These are phyloP conservation scores for Odontothrips loti DNA, from an alignment of 2,888 invertebrate species.

Conservation along the genomic window DNA sequence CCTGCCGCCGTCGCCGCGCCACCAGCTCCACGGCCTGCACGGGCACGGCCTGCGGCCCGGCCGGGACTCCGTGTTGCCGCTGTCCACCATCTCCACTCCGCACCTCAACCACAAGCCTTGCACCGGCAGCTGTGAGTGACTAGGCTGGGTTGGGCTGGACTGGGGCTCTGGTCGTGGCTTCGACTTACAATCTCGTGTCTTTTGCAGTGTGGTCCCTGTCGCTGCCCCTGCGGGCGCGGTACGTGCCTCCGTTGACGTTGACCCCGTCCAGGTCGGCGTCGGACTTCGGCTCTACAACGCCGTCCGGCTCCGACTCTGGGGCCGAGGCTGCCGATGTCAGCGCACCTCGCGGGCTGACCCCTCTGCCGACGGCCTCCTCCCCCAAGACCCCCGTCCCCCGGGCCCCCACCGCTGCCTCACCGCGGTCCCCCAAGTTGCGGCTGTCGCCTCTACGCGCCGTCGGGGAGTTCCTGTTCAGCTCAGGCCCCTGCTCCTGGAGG, in stretches of 20 bases:
- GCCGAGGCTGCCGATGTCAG: background rate
- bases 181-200: no score
- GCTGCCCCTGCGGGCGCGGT: slow-evolving; percentile 9
- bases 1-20: background rate
- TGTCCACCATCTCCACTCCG: background rate
- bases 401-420: background rate
- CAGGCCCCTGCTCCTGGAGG: background rate
- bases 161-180: no score
- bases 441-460: background rate
- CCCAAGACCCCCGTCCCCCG: background rate
- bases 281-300: background rate
- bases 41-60: background rate
- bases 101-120: background rate
- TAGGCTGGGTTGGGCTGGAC: no score
- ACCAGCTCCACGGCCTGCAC: background rate
- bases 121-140: background rate
- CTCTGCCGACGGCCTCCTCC: no score
- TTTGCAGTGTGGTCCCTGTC: background rate
- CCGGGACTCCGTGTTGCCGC: background rate
- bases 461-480: slow-evolving; percentile 9
- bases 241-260: background rate
- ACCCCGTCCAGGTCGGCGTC: slow-evolving; percentile 9
- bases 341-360: background rate
- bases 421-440: background rate
- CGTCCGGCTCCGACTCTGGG: background rate